phyloP scores from a whole-genome alignment of 2,888 invertebrate genomes.

The Myopa testacea region DNA sequence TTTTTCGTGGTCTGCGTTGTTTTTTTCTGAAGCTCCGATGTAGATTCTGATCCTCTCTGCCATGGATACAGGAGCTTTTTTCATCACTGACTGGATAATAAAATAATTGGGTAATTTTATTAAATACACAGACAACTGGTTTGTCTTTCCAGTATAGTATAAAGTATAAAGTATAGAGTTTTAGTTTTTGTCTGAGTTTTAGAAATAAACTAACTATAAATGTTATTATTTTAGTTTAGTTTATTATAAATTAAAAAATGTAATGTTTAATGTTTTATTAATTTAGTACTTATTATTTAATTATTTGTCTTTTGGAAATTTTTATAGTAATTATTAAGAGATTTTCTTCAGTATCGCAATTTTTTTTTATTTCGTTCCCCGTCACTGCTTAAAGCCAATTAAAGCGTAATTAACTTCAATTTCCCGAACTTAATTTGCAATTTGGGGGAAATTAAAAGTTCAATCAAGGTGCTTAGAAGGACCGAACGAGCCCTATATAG shows the following conservation, averaged over 20 bases:
- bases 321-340: not conserved
- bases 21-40: not conserved
- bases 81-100: constrained; percentile 23
- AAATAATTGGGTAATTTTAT: constrained; percentile 36
- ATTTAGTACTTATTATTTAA: not conserved
- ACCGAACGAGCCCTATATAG: not conserved
- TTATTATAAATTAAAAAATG: not conserved
- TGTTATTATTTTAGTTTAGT: no score
- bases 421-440: constrained; percentile 17
- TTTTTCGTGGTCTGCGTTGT: not conserved
- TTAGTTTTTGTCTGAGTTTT: not conserved
- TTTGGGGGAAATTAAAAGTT: not conserved
- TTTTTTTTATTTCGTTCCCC: not conserved
- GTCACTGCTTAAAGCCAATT: not conserved
- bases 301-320: not conserved
- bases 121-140: constrained; percentile 7
- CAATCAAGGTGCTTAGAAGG: not conserved
- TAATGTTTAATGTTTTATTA: not conserved
- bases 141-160: no score
- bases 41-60: not conserved
- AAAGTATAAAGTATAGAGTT: no score
- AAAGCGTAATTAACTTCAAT: constrained; percentile 26
- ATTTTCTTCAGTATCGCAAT: not conserved
- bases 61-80: not conserved
- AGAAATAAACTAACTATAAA: no score